phyloP scores from a whole-genome alignment of 2,888 invertebrate species.

The Ennomos fuscantarius region DNA sequence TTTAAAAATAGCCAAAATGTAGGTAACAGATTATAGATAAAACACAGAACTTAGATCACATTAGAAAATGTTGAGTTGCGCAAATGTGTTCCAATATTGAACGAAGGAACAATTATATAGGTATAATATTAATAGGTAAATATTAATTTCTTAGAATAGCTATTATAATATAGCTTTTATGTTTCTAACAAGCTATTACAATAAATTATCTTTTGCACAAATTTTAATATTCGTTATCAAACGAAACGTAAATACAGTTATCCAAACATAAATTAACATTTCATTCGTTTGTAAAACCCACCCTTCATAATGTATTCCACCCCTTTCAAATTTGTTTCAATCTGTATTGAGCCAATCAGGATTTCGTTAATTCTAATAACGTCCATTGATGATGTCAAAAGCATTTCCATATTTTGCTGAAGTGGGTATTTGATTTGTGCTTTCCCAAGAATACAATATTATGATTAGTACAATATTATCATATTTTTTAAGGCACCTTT shows the following conservation, averaged over 20 bases:
- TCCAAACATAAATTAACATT: constrained; percentile 31
- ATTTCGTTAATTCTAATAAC: constrained; percentile 40
- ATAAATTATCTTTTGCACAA: constrained; percentile 10
- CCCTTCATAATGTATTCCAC: constrained; percentile 28
- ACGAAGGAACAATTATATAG: too few relatives aligned
- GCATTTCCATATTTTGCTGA: constrained; percentile 22
- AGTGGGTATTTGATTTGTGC: constrained; percentile 12
- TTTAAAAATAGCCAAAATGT: too few relatives aligned
- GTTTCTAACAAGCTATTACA: background rate
- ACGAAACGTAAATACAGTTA: constrained; percentile 12
- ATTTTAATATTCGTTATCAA: constrained; percentile 10
- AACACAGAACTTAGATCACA: too few relatives aligned
- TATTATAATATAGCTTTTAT: too few relatives aligned
- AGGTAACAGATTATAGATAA: too few relatives aligned
- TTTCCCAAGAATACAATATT: background rate
- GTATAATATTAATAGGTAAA: too few relatives aligned
- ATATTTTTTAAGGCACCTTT: too few relatives aligned
- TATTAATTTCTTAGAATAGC: too few relatives aligned
- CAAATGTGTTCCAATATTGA: too few relatives aligned
- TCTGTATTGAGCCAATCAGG: constrained; percentile 30
- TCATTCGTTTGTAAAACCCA: constrained; percentile 21
- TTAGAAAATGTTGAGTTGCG: too few relatives aligned
- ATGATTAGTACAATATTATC: too few relatives aligned
- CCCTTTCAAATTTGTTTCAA: constrained; percentile 44
- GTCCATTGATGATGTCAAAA: constrained; percentile 26